Conservation (phyloP, 2,888 invertebrate species). For the Coelinius sp. region DNA sequence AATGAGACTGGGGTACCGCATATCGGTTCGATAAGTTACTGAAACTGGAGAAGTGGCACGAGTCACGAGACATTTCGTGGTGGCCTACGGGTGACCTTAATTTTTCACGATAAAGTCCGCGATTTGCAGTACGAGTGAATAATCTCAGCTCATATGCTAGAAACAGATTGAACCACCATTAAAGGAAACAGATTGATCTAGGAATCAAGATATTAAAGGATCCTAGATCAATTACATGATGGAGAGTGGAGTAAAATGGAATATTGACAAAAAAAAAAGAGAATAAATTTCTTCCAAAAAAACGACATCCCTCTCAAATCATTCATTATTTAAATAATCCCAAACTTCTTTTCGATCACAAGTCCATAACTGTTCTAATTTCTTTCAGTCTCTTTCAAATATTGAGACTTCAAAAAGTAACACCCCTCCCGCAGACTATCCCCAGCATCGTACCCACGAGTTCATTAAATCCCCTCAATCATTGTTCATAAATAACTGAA, state of each 20-base stretch:
- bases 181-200: no score
- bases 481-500: background rate
- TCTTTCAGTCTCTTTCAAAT: no score
- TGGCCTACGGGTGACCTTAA: conserved; percentile 38
- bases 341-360: no score
- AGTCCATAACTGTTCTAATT: no score
- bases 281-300: no score
- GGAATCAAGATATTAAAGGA: no score
- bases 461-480: background rate
- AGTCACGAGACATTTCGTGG: conserved; percentile 50
- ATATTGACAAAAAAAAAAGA: no score
- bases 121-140: background rate
- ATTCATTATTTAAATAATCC: no score
- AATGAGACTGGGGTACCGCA: conserved; percentile 29
- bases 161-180: background rate
- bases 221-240: background rate
- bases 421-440: no score
- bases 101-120: conserved; percentile 37
- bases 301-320: no score
- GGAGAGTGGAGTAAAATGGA: background rate
- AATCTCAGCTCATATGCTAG: background rate
- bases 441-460: no score
- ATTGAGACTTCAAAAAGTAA: no score
- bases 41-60: conserved; percentile 39
- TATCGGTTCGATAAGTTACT: conserved; percentile 42